Evolutionary conservation across 2,797 vertebrate species (phyloP), one percentile per base, ranked within the genome.

Genomic region (Myripristis jacobus): DNA sequence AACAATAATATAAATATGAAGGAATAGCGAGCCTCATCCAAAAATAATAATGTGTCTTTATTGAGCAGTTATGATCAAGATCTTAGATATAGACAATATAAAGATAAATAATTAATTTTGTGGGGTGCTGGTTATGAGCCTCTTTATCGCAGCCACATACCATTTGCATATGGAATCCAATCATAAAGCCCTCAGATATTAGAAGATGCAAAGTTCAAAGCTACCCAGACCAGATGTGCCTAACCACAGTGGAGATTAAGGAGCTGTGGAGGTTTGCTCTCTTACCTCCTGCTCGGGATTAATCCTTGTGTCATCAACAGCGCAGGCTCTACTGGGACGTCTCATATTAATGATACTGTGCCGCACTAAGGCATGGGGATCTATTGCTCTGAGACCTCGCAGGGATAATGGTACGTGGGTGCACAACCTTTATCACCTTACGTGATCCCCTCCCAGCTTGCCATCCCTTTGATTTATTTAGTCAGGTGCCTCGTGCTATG

Each of bases 201-300:
- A 72, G 73, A 88, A 79, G 80, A 86, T 83, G 82, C 79, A 87
- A 91, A 89, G 91, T 90, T 92, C 89, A 91, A 75, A 83, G 86
- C 83, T 64, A 81, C 81, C 74, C 67, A 57, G 86, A 83, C 89
- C 91, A 91, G 89, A 91, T 90, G 87, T 76, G 83, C 75, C 73
- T 61, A 82, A 83, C 82, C 85, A 81, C 87, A 76, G 63, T 76
- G 77, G 86, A 90, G 89, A 87, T 90, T 82, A 85, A 75, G 72
- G 65, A 52, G 79, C 58, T 73, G 79, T 77, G 36, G 63, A 80
- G 73, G 77, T 73, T 87, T 77, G 89, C 84, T 87, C 83, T 68
- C 75, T 66, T 59, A 70, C 88, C 92, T 87, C 75, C 74, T 83
- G 87, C 89, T 87, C 87, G 84, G 88, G 83, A 91, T 91, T 89